Evolutionary conservation across 2,888 invertebrate genomes (phyloP), one percentile per base, ranked within the genome.

Genomic region (Amphipoea oculea): DNA sequence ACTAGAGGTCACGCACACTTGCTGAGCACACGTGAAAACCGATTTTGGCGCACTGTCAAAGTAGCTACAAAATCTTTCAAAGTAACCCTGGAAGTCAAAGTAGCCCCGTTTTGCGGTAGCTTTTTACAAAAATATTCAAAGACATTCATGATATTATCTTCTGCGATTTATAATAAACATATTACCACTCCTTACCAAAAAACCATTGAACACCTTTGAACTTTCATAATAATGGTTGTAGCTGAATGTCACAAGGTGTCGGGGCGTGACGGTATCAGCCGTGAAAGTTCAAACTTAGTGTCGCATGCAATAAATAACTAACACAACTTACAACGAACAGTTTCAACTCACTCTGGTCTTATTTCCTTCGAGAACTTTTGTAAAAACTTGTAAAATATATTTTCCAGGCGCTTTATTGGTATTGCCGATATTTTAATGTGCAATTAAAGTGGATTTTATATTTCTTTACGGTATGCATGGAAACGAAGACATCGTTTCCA

Each of bases 221-320:
- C 77, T 77, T 77, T 77, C 9, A 45, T 48, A 54, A 65, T 65
- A 73, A 23, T 57, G n/a, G 65, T 23, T 48, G 40, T 29, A 82
- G n/a, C 14, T 40, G 17, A 82, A 76, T 51, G 23, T 57, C 83
- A 70, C 42, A 54, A 74, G 17, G 60, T 51, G 60, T 63, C 66
- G 23, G 23, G 36, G 80, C 72, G 62, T 76, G 66, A 60, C 71
- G 42, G 57, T 67, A 68, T n/a, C 73, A 45, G 67, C 36, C 48
- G 20, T 71, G 23, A 62, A 86, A 83, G 71, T 86, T 84, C 67
- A 76, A 74, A 81, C 75, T 80, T 78, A 83, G 70, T 86, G 76
- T 76, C 68, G 48, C 69, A 11, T 51, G 81, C 76, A 81, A 83
- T 80, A 83, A 86, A 83, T 78, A 73, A 78, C 72, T 77, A 76